phyloP scores from a whole-genome alignment of 2,113 vertebrate species.

The Pluvialis apricaria region DNA sequence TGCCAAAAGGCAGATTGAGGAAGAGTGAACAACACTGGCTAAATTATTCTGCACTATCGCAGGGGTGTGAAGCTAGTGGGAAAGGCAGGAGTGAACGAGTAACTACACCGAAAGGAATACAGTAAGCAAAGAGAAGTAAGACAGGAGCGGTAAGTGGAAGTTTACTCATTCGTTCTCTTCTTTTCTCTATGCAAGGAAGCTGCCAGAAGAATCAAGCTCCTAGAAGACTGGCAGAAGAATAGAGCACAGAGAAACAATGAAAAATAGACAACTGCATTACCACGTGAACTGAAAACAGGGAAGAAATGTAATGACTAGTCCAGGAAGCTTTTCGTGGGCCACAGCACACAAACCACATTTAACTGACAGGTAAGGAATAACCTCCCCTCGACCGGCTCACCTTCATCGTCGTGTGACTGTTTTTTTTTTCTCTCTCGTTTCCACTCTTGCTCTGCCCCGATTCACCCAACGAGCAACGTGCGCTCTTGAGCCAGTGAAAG shows the following conservation, averaged over 20 bases:
- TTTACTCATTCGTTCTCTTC: neutral
- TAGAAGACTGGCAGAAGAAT: neutral
- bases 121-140: neutral
- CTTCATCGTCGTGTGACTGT: neutral
- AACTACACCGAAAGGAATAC: neutral
- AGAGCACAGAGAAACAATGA: neutral
- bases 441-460: neutral
- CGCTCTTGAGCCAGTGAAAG: neutral
- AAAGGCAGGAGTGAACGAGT: neutral
- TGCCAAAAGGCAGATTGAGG: neutral
- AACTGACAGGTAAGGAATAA: neutral
- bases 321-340: neutral
- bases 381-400: neutral
- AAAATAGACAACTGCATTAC: neutral
- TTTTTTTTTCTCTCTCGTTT: neutral
- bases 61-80: neutral
- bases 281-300: neutral
- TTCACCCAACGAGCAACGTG: accelerated
- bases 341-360: neutral
- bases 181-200: neutral
- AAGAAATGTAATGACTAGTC: neutral
- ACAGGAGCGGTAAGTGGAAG: neutral
- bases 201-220: neutral
- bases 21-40: neutral
- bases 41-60: neutral